phyloP scores from a whole-genome alignment of 2,797 vertebrate genomes.

The Mycteria americana region DNA sequence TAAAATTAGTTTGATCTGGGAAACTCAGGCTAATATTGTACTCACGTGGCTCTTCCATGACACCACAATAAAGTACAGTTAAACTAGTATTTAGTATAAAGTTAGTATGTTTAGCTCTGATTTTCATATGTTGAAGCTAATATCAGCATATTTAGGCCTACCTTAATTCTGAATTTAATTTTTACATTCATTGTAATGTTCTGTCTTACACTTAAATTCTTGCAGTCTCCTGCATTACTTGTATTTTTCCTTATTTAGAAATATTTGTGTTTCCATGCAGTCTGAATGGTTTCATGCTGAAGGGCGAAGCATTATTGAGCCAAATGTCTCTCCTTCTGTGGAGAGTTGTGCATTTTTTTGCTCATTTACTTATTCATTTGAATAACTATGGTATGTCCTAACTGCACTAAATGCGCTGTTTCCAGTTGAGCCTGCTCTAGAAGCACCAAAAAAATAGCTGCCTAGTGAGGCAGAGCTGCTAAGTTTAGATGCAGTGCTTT shows the following conservation, averaged over 20 bases:
- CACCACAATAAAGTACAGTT: neutral
- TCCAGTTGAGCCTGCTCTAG: neutral
- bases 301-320: neutral
- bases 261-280: neutral
- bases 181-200: rapidly evolving
- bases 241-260: neutral
- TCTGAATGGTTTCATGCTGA: neutral
- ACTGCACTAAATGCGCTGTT: neutral
- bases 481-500: neutral
- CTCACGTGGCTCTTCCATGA: neutral
- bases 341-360: neutral
- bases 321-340: neutral
- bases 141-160: neutral
- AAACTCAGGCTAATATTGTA: neutral
- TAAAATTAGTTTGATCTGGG: neutral
- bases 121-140: neutral
- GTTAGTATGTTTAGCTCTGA: neutral
- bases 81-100: neutral
- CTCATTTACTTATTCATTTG: neutral
- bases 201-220: neutral
- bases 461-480: neutral
- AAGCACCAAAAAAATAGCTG: neutral
- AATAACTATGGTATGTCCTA: neutral
- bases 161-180: neutral
- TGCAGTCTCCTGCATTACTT: neutral